Evolutionary conservation across 2,797 vertebrate species (phyloP), one percentile per base, ranked within the genome.

Genomic region (Diplodus puntazzo): DNA sequence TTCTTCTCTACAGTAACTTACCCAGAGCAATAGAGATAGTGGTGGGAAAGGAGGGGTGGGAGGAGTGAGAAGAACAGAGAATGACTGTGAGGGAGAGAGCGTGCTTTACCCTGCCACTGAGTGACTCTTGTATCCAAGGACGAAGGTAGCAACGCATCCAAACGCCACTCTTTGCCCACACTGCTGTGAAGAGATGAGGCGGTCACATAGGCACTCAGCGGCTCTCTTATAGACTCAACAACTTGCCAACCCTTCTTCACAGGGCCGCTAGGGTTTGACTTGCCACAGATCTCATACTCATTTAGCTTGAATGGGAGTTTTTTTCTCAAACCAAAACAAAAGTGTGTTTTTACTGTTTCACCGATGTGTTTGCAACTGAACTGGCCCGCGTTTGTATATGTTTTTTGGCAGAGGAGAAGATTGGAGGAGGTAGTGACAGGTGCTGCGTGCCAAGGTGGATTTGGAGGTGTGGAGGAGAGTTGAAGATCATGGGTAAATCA

Each of bases 401-500:
- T 90, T 80, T 39, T 87, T 88, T 90, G 87, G 80, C 91, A 90
- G 90, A 91, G 85, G 81, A 88, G 84, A 64, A 64, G 87, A 49
- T 86, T 46, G 88, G 81, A 82, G 83, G 89, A 85, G 87, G 87
- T 83, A 82, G 90, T 92, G 83, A 87, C 84, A 89, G 90, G 91
- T 89, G 87, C 83, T 34, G 80, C 45, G 84, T 89, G 88, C 86
- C 88, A 83, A 84, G 58, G 85, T 92, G 91, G 90, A 88, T 88
- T 75, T 83, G 87, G 75, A 85, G 87, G 85, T 70, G 87, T 70
- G 85, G 85, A 87, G 83, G 59, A 87, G 82, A 88, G 88, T 79
- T 88, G 82, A 88, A 88, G 90, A 96, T 92, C 93, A 99, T 99
- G 98, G 98, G 98, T 61, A 99, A 98, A 93, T 99, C 98, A 79